Evolutionary conservation across 2,888 invertebrate genomes (phyloP).

Genomic region (Coelinius sp.): DNA sequence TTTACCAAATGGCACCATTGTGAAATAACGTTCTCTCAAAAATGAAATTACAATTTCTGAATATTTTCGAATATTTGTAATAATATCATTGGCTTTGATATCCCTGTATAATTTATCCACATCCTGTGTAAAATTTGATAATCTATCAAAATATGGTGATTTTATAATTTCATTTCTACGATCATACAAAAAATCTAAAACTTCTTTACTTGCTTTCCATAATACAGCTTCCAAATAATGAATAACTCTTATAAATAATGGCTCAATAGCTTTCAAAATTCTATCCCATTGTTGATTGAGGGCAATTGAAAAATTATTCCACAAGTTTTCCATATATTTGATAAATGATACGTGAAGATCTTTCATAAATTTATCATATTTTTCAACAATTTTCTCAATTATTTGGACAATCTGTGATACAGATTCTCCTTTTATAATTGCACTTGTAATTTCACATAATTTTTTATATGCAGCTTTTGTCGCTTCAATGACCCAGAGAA

Average conservation of each 20-base stretch:
- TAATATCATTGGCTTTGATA: conserved; percentile 81
- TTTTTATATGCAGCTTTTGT: conserved; percentile 81
- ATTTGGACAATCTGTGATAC: conserved; percentile 80
- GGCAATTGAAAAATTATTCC: conserved; percentile 78
- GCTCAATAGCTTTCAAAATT: conserved; percentile 82
- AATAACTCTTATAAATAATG: conserved; percentile 81
- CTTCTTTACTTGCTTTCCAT: conserved; percentile 82
- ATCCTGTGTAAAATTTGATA: conserved; percentile 85
- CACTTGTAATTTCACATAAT: conserved; percentile 78
- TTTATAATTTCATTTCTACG: conserved; percentile 84
- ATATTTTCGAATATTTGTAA: conserved; percentile 86
- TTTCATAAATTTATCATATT: conserved; percentile 85
- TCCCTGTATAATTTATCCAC: conserved; percentile 85
- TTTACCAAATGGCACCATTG: conserved; percentile 78
- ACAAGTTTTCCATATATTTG: conserved; percentile 82
- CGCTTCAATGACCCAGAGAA: conserved; percentile 82
- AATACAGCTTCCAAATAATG: conserved; percentile 83
- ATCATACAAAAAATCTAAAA: conserved; percentile 86
- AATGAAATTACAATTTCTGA: conserved; percentile 78
- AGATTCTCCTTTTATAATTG: conserved; percentile 82
- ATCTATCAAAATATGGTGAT: conserved; percentile 85
- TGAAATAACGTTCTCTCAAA: conserved; percentile 78
- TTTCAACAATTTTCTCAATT: conserved; percentile 79
- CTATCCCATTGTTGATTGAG: conserved; percentile 82
- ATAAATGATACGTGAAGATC: conserved; percentile 81